A percentile compares a stretch with the other conserved stretches of the same genome.
Evolutionary conservation across 1,140 invertebrate genomes (phyloP).

Genomic region (Anastatus disparis): DNA sequence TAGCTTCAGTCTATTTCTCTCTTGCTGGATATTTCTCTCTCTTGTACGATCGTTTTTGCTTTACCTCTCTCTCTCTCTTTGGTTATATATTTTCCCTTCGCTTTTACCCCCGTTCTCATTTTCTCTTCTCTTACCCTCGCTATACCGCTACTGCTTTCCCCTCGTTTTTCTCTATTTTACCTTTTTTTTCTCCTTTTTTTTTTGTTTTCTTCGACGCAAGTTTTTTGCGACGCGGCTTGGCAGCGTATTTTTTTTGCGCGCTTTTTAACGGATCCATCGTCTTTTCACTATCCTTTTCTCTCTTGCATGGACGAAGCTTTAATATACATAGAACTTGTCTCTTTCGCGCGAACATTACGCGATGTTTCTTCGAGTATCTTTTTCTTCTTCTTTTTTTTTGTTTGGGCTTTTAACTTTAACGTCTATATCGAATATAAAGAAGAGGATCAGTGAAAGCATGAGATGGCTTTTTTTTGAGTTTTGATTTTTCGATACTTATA

Average conservation of each 20-base stretch:
- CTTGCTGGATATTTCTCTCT: background rate
- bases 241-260: too few species aligned
- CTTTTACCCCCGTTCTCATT: conserved; percentile 44
- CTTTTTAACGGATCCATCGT: too few species aligned
- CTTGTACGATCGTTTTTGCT: conserved; percentile 34
- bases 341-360: background rate
- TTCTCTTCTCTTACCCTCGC: conserved; percentile 30
- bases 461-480: background rate
- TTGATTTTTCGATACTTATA: too few species aligned
- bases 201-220: conserved; percentile 21
- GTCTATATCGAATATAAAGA: background rate
- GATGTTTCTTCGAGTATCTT: background rate
- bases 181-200: conserved; percentile 27
- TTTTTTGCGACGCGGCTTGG: too few species aligned
- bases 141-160: conserved; percentile 25
- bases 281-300: too few species aligned
- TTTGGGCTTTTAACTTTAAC: background rate
- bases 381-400: background rate
- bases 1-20: conserved; percentile 29
- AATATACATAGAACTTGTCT: too few species aligned
- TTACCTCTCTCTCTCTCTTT: conserved; percentile 30
- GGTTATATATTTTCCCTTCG: conserved; percentile 40
- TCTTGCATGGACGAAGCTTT: too few species aligned
- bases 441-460: background rate
- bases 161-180: too few species aligned